Evolutionary conservation across 2,888 invertebrate species (phyloP), one percentile per base, ranked within the genome.

Genomic region (Nephrotoma guestfalica): DNA sequence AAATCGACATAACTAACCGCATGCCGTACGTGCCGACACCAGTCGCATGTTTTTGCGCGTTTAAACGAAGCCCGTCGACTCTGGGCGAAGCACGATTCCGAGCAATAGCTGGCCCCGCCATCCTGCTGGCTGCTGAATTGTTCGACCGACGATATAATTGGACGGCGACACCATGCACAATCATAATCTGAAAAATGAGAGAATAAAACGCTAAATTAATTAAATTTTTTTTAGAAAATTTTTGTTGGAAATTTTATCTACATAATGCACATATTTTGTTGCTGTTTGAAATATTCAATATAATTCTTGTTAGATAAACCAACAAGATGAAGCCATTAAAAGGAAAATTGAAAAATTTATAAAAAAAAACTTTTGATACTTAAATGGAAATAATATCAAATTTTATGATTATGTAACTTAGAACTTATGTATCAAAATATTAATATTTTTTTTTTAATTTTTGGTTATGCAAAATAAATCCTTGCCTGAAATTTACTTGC

Each of bases 1-100:
- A 97, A 97, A 91, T 97, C 97, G 18, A 97, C 97, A 90, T 97
- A 97, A 88, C 96, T 97, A 86, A 97, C 96, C 0, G 97, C 97
- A 90, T 97, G 97, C 42, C 97, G 93, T 4, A 97, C 95, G 89
- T 97, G 97, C 87, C 96, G 94, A 91, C 97, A 98, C 97, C 97
- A 98, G 91, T 98, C 97, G 90, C 98, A 98, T 4, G 97, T 96
- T 92, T 97, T 96, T 88, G 96, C 97, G 88, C 96, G 95, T 92
- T 97, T 97, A 92, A 97, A 97, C 88, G 96, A 96, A 1, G 97
- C 97, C 40, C 97, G 93, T 83, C 97, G 93, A 71, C 97, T 97
- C 90, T 97, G 97, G 11, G 96, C 95, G 92, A 97, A 97, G 91
- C 97, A 98, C 57, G 97, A 93, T 91, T 98, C 97, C 0, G 97